Conservation (phyloP, 1,140 invertebrate genomes). For the Ruditapes philippinarum region DNA sequence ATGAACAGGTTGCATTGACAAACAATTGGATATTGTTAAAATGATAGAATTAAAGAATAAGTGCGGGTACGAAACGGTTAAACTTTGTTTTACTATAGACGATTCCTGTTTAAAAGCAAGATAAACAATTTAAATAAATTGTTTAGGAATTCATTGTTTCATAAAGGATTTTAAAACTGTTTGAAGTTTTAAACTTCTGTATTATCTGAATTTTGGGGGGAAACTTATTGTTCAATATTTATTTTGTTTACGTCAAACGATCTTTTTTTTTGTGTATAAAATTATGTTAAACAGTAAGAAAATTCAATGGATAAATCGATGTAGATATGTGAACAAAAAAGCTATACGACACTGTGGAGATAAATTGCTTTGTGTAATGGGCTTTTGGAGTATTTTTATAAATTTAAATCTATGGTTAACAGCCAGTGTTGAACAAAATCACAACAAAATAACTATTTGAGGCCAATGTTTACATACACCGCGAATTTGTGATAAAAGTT, state of each 20-base stretch:
- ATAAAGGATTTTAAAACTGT: no score
- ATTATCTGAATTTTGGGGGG: no score
- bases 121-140: no score
- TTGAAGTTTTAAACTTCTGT: no score
- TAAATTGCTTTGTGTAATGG: neutral
- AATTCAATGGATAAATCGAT: neutral
- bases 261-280: neutral
- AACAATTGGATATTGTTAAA: no score
- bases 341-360: neutral
- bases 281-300: neutral
- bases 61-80: no score
- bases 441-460: neutral
- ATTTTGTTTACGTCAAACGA: constrained; percentile 8
- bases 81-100: no score
- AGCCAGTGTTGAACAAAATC: neutral
- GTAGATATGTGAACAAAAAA: neutral
- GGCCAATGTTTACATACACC: neutral
- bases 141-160: no score
- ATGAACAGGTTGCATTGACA: no score
- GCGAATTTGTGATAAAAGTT: neutral
- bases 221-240: neutral
- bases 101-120: no score
- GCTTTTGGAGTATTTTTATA: neutral
- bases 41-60: no score
- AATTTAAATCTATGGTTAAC: neutral